Evolutionary conservation across 2,888 invertebrate species (phyloP).

Genomic region (Stenotaenia linearis): DNA sequence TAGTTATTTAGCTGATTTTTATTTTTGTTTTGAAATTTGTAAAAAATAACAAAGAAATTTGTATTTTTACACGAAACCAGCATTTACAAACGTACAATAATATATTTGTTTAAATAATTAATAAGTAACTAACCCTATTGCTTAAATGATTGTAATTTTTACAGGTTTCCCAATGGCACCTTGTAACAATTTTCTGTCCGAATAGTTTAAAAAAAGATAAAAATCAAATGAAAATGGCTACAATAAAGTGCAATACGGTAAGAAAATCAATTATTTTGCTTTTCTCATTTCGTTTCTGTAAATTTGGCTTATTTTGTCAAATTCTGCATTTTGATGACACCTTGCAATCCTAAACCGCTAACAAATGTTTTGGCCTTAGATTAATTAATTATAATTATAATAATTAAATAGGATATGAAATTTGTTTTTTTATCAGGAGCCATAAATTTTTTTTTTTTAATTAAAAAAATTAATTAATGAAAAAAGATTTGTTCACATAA

Average conservation of each 20-base stretch:
- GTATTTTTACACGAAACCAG: no score
- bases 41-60: neutral
- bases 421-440: neutral
- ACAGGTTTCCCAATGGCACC: neutral
- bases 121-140: neutral
- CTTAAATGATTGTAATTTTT: neutral
- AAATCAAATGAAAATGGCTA: neutral
- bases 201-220: neutral
- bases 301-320: neutral
- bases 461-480: neutral
- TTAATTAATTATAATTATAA: neutral
- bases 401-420: neutral
- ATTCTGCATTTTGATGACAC: neutral
- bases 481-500: conserved; percentile 24
- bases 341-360: neutral
- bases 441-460: neutral
- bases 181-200: neutral
- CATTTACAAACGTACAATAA: no score
- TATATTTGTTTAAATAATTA: neutral
- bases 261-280: neutral
- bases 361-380: neutral
- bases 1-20: neutral
- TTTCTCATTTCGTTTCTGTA: neutral
- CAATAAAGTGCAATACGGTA: no score
- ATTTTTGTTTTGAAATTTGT: neutral